Percentiles rank a stretch among this genome's conserved stretches.
Evolutionary conservation across 2,888 invertebrate species (phyloP).

Genomic region (Metalampra italica): DNA sequence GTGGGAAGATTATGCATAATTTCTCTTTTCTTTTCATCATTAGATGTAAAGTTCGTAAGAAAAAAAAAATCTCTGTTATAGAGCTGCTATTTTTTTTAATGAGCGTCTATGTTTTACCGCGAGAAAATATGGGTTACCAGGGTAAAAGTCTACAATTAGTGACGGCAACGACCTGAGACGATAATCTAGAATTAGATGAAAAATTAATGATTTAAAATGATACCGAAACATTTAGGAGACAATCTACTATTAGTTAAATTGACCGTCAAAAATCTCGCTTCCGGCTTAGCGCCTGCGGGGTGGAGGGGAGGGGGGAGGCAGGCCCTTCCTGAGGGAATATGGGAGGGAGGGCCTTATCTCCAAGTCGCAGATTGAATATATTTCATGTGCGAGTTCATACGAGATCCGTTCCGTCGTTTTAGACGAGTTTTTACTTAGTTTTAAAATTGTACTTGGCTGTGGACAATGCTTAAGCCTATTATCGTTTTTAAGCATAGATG

Average conservation of each 20-base stretch:
- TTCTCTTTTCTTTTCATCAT: no score
- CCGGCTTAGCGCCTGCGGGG: conserved; percentile 37
- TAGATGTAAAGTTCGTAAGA: no score
- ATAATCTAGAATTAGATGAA: no score
- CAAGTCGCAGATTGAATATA: conserved; percentile 83
- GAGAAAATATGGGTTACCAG: no score
- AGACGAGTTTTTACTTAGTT: conserved; percentile 35
- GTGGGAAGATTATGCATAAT: no score
- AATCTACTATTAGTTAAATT: conserved; percentile 33
- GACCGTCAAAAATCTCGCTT: conserved; percentile 59
- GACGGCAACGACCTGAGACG: no score
- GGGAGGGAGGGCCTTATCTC: conserved; percentile 75
- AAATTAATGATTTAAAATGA: background rate
- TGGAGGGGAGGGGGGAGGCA: no score
- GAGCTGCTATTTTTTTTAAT: no score
- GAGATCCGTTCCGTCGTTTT: conserved; percentile 32
- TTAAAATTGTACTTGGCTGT: conserved; percentile 14
- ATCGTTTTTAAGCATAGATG: no score
- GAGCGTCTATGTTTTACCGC: no score
- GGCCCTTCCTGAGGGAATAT: conserved; percentile 14
- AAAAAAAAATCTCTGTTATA: no score
- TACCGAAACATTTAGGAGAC: conserved; percentile 13
- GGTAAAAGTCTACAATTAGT: no score
- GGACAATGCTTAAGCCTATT: background rate
- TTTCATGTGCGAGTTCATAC: conserved; percentile 79